Percentiles rank a stretch among this genome's conserved stretches.
Conservation (phyloP, 2,113 vertebrate genomes). For the Poeciliopsis turrubarensis region DNA sequence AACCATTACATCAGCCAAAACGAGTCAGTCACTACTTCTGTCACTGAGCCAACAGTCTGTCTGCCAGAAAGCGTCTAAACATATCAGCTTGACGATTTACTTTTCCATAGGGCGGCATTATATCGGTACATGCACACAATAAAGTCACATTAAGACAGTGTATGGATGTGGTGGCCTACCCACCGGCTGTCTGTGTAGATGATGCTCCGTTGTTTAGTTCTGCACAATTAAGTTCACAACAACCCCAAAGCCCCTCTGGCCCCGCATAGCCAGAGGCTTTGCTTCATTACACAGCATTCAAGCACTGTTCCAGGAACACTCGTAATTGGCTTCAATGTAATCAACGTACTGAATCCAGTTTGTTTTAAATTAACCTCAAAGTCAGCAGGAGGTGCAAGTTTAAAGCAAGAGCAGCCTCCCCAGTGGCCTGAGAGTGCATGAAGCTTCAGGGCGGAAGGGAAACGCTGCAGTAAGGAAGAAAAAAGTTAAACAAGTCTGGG, state of each 20-base stretch:
- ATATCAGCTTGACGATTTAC: constrained; percentile 16
- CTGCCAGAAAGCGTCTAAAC: constrained; percentile 12
- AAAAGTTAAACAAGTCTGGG: constrained; percentile 11
- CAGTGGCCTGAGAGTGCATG: not conserved
- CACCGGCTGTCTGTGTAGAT: constrained; percentile 48
- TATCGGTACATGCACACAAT: constrained; percentile 11
- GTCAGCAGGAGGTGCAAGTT: constrained; percentile 30
- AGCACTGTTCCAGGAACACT: constrained; percentile 53
- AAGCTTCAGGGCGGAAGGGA: constrained; percentile 19
- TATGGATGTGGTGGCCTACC: constrained; percentile 26
- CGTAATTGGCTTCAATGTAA: constrained; percentile 66
- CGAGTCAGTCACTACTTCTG: constrained; percentile 22
- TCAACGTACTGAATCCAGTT: constrained; percentile 54
- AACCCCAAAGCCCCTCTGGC: constrained; percentile 62
- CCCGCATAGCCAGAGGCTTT: constrained; percentile 54
- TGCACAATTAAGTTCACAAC: constrained; percentile 74
- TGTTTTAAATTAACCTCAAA: constrained; percentile 50
- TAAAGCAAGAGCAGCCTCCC: constrained; percentile 12
- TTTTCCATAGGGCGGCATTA: constrained; percentile 17
- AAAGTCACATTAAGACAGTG: constrained; percentile 12
- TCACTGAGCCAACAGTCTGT: constrained; percentile 21
- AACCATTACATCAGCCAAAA: constrained; percentile 27
- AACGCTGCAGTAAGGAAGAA: not conserved
- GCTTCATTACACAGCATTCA: constrained; percentile 51
- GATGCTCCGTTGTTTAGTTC: constrained; percentile 71